These are phyloP conservation scores for Orgyia antiqua DNA, from an alignment of 2,888 invertebrate species.

Conservation along the genomic window DNA sequence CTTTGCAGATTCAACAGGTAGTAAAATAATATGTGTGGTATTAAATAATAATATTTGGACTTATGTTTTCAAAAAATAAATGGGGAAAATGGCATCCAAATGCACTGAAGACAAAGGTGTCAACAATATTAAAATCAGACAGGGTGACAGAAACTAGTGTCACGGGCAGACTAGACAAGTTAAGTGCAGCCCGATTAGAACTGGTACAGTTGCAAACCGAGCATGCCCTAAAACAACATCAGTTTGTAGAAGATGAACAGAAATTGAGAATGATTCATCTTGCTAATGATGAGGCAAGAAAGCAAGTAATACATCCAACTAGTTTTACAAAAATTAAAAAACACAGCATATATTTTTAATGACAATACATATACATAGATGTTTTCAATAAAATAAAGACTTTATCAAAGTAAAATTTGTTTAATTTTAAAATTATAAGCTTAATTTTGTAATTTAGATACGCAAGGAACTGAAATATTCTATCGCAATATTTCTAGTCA, in stretches of 20 bases:
- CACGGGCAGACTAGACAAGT: background rate
- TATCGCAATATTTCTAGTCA: no score
- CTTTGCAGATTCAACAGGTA: no score
- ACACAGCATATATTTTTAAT: no score
- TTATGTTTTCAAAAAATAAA: background rate
- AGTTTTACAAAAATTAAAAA: no score
- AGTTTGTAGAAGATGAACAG: background rate
- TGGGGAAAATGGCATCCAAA: background rate
- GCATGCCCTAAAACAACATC: background rate
- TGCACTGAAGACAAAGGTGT: background rate
- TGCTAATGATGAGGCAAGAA: background rate
- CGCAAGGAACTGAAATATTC: no score
- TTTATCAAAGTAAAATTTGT: no score
- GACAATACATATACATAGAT: no score
- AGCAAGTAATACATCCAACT: background rate
- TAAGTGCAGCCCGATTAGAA: background rate
- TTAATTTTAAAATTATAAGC: no score
- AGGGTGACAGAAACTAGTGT: background rate
- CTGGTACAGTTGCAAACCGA: background rate
- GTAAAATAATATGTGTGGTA: no score
- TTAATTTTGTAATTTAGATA: no score
- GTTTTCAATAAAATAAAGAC: no score
- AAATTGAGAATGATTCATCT: background rate
- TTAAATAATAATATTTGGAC: background rate
- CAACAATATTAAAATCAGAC: background rate